Base-by-base conservation (phyloP, 92 coral and sea anemone species). In the Phymanthus crucifer region DNA sequence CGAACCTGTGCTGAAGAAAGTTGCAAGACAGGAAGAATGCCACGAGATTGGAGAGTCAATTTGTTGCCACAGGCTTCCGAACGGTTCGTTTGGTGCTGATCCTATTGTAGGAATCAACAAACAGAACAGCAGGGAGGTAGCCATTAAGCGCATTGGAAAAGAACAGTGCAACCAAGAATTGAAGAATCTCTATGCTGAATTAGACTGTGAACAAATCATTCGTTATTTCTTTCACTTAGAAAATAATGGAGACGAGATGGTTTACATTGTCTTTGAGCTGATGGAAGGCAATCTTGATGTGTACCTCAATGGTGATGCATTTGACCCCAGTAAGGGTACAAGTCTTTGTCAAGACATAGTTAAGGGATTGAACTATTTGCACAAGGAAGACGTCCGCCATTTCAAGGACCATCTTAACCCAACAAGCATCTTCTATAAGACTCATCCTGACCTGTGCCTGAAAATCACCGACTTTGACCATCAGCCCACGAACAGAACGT, bases 111-210 rank as follows among this genome's bases (percentile, higher is more conserved):
- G 81, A 13, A 32, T 86, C 19, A 66, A 82, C 32, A 66, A 40
- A 24, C 50, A 17, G 19, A 85, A 88, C 37, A 86, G 89, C 40
- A 33, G 89, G 76, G 91, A 88, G 47, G 82, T 88, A n/a, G 89
- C 91, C 19, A 37, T 87, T 17, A 87, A 87, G 56, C 84, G 91
- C 2, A 45, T 87, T n/a, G 91, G 77, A 26, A 86, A 52, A 21
- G n/a, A n/a, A n/a, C n/a, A n/a, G n/a, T n/a, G n/a, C n/a, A n/a
- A n/a, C n/a, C n/a, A n/a, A n/a, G 88, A 85, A 67, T 36, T 85
- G 16, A 33, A 27, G 26, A 52, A 76, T 52, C 67, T 85, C n/a
- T n/a, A n/a, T 26, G 45, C 47, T 34, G 26, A 83, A 17, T 45
- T 82, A 3, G 40, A 38, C 45, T 38, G 45, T 11, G 10, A 38